Conservation (phyloP, 1,140 invertebrate species). For the Cydia strobilella region DNA sequence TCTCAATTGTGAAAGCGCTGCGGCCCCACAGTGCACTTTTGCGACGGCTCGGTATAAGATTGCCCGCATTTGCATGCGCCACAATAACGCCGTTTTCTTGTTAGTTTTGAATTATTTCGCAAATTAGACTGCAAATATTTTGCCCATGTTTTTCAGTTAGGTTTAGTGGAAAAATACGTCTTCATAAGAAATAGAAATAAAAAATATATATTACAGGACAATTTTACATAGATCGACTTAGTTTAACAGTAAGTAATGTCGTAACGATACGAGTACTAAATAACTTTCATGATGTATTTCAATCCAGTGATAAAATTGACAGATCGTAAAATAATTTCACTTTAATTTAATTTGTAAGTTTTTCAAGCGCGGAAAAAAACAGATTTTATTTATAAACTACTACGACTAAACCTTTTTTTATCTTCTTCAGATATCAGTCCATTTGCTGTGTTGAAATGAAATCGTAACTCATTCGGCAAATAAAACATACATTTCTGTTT, state of each 20-base stretch:
- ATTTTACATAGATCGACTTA: too few species aligned
- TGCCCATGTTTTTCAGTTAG: neutral
- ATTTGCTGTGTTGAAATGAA: neutral
- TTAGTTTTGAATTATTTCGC: conserved; percentile 22
- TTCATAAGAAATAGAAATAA: too few species aligned
- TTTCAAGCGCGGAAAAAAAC: too few species aligned
- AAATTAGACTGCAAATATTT: conserved; percentile 15
- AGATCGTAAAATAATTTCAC: too few species aligned
- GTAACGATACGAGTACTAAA: too few species aligned
- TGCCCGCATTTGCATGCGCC: conserved; percentile 26
- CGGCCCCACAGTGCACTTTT: neutral
- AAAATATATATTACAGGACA: too few species aligned
- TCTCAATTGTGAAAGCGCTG: neutral
- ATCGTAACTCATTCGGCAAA: neutral
- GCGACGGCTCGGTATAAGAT: conserved; percentile 15
- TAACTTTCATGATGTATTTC: too few species aligned
- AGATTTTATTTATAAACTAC: too few species aligned
- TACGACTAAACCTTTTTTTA: neutral
- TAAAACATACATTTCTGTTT: neutral
- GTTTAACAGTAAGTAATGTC: too few species aligned
- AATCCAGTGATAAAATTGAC: too few species aligned
- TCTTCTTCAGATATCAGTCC: neutral
- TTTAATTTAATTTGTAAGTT: too few species aligned
- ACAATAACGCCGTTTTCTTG: conserved; percentile 19
- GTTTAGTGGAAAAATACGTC: neutral